phyloP scores from a whole-genome alignment of 1,140 invertebrate genomes.

The Harpegnathos saltator region DNA sequence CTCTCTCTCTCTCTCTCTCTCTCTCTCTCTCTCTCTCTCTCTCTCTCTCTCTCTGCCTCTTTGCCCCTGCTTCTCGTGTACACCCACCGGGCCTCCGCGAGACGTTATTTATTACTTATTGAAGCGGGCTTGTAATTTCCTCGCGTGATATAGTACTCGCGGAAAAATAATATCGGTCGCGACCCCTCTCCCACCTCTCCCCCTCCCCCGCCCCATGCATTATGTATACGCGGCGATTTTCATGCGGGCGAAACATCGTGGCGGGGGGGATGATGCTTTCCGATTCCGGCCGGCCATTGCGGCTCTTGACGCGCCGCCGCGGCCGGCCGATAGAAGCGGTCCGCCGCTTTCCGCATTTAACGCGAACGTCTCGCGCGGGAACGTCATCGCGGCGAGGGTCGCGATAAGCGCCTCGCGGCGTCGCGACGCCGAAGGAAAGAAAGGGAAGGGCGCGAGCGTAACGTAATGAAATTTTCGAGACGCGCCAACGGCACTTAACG shows the following conservation, averaged over 20 bases:
- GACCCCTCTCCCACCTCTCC: not conserved
- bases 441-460: slow-evolving; percentile 40
- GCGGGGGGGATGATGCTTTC: slow-evolving; percentile 18
- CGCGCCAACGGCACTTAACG: slow-evolving; percentile 57
- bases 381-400: no score
- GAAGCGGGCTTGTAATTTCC: slow-evolving; percentile 81
- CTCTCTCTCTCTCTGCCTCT: not conserved
- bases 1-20: not conserved
- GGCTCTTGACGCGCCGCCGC: no score
- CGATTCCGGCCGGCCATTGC: not conserved
- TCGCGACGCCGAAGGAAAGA: not conserved
- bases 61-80: not conserved
- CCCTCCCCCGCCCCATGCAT: slow-evolving; percentile 67
- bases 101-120: slow-evolving; percentile 82
- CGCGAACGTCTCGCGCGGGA: no score
- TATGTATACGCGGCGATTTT: slow-evolving; percentile 69
- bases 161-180: slow-evolving; percentile 80
- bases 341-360: no score
- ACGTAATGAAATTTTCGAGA: slow-evolving; percentile 61
- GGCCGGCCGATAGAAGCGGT: no score
- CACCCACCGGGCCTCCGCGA: slow-evolving; percentile 54
- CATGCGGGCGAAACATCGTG: not conserved
- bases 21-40: slow-evolving; percentile 9
- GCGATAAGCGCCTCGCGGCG: not conserved
- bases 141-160: slow-evolving; percentile 75